Evolutionary conservation across 2,888 invertebrate genomes (phyloP).

Genomic region (Pollenia labialis): DNA sequence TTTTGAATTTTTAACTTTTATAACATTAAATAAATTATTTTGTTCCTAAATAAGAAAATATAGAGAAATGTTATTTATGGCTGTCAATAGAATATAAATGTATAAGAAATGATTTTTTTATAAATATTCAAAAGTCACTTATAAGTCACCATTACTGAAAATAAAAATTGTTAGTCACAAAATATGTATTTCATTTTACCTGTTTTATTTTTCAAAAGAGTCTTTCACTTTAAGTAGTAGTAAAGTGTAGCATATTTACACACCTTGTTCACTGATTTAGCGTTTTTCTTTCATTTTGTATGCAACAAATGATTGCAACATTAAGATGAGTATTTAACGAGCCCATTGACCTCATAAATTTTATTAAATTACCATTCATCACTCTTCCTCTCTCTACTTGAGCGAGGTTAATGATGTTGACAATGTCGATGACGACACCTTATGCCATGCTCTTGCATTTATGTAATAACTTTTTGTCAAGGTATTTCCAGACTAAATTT

Average conservation of each 20-base stretch:
- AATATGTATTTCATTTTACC: neutral
- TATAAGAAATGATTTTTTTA: neutral
- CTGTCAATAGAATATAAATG: conserved; percentile 41
- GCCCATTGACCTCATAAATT: conserved; percentile 49
- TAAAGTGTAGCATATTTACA: too few species aligned
- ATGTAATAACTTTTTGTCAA: conserved; percentile 28
- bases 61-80: conserved; percentile 54
- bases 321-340: conserved; percentile 2
- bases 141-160: neutral
- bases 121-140: neutral
- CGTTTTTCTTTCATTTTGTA: neutral
- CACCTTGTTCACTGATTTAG: neutral
- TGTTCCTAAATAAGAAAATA: conserved; percentile 26
- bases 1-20: conserved; percentile 55
- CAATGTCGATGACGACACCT: conserved; percentile 1
- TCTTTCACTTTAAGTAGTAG: neutral
- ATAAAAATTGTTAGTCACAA: neutral
- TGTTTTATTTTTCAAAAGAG: neutral
- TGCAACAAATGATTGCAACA: conserved; percentile 5
- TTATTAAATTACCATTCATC: conserved; percentile 34
- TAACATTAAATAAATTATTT: conserved; percentile 53
- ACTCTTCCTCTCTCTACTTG: neutral
- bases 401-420: neutral
- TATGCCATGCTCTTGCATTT: conserved; percentile 1
- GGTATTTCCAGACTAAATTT: conserved; percentile 29